Conservation (phyloP, 2,113 vertebrate species). For the Mastomys coucha region DNA sequence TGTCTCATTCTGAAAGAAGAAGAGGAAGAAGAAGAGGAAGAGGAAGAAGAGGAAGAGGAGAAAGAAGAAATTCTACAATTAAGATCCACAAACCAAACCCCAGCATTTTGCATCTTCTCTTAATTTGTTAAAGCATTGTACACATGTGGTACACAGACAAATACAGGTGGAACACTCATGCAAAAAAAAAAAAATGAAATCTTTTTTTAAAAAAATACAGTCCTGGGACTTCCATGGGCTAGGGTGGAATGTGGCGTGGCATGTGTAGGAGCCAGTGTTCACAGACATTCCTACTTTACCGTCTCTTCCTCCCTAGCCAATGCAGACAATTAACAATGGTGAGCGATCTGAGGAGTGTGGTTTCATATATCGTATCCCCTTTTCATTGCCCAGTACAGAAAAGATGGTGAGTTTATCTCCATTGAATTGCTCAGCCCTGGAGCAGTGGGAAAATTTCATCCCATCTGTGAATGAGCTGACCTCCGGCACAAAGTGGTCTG, state of each 20-base stretch:
- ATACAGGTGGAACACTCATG: not conserved
- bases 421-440: not conserved
- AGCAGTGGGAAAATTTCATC: not conserved
- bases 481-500: not conserved
- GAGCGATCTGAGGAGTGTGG: not conserved
- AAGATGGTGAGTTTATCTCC: constrained; percentile 2
- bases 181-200: not conserved
- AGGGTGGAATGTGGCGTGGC: no score
- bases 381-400: not conserved
- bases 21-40: not conserved
- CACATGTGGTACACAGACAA: not conserved
- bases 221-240: not conserved
- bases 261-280: not conserved
- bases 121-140: not conserved
- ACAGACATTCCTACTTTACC: not conserved
- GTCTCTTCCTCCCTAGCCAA: not conserved
- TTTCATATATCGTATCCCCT: not conserved
- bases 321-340: not conserved
- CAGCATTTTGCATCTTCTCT: not conserved
- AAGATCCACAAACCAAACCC: no score
- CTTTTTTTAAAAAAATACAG: not conserved
- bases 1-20: not conserved
- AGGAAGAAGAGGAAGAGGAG: no score
- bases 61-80: not conserved
- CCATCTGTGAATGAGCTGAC: not conserved